Conservation (phyloP, 1,140 invertebrate genomes). For the Chrysomallon squamiferum region DNA sequence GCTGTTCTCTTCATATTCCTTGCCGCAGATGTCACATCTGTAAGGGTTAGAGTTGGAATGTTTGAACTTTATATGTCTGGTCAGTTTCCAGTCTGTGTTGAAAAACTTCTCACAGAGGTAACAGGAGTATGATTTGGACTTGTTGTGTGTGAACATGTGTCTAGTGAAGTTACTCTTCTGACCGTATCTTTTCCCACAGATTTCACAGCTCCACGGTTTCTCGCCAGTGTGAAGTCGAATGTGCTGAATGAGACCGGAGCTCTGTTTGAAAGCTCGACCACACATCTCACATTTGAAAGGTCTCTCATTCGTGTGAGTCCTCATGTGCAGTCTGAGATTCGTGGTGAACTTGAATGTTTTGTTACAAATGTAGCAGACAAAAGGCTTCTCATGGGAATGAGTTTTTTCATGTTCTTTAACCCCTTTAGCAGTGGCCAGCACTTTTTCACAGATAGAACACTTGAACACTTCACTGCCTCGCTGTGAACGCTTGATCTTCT, state of each 20-base stretch:
- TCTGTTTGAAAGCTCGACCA: constrained; percentile 81
- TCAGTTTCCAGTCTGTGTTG: neutral
- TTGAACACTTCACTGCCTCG: neutral
- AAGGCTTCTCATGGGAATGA: constrained; percentile 97
- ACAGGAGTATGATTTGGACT: neutral
- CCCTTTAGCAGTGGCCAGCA: neutral
- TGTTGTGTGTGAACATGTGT: constrained; percentile 1
- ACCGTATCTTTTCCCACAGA: neutral
- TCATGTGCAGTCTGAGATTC: constrained; percentile 76
- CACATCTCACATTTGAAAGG: constrained; percentile 70
- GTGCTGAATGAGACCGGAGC: constrained; percentile 91
- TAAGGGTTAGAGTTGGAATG: constrained; percentile 61
- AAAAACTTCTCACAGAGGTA: neutral
- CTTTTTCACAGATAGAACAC: constrained; percentile 4
- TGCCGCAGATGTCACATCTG: constrained; percentile 1
- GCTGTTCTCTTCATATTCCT: neutral
- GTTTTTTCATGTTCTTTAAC: constrained; percentile 85
- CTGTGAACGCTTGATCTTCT: neutral
- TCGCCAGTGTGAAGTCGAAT: constrained; percentile 86
- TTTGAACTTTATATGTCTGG: neutral
- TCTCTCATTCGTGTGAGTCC: constrained; percentile 23
- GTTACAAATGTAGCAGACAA: constrained; percentile 95
- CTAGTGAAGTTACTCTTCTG: neutral
- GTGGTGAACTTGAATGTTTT: constrained; percentile 96
- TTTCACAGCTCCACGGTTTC: neutral